Evolutionary conservation across 1,140 invertebrate genomes (phyloP), one percentile per base, ranked within the genome.

Genomic region (Ephestia elutella): DNA sequence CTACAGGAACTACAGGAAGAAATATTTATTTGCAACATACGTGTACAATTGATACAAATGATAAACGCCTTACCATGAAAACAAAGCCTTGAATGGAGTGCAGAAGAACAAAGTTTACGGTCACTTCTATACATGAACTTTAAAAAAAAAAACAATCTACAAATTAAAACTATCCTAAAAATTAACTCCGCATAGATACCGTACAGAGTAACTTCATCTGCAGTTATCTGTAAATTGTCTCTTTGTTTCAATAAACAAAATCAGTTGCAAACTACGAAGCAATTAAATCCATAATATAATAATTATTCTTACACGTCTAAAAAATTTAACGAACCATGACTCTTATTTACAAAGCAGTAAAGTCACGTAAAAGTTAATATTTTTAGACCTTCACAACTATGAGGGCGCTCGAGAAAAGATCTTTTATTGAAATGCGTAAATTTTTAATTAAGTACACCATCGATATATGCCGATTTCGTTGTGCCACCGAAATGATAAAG

Each of bases 381-480:
- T 44, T 44, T 44, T 44, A 44, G 38, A 10, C 38, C 0, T 44
- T n/a, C 13, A 15, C 2, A 15, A 44, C n/a, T 9, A 15, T 44
- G 13, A 32, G 38, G 13, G 38, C 9, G 8, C 38, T 44, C 15
- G 10, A 3, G 13, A 44, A 44, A 44, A 44, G n/a, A 44, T 15
- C 13, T 44, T 44, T 44, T 44, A 44, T 35, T 44, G 38, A 44
- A 44, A 44, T 44, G 38, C n/a, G 38, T 44, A 15, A 44, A 44
- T 44, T 44, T 44, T 44, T 44, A 44, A 44, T 44, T 32, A 32
- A 32, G 30, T 44, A 44, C 38, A 17, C 15, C 38, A 44, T 44
- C 38, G 38, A 44, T 10, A 15, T 44, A 15, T 44, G n/a, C 0
- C 38, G 38, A 44, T 15, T 44, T 44, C 38, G 38, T 15, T 44